phyloP scores from a whole-genome alignment of 2,888 invertebrate genomes.

The Polydrusus pterygomalis region DNA sequence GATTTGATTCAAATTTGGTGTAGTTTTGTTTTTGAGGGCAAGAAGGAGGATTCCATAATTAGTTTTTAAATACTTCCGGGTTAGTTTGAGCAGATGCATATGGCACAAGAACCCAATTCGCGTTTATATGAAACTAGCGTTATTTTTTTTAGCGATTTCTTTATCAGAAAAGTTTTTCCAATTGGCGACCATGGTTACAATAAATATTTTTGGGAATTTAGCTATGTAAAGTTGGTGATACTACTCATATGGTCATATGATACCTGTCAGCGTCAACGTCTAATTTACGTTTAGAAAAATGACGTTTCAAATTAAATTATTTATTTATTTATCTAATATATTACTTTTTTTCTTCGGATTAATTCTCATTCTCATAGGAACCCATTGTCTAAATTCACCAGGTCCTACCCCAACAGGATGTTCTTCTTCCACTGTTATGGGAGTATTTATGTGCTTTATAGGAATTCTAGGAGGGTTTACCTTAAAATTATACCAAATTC shows the following conservation, averaged over 20 bases:
- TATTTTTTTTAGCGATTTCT: too few species aligned
- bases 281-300: neutral
- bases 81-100: too few species aligned
- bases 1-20: too few species aligned
- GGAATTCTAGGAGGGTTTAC: slow-evolving; percentile 12
- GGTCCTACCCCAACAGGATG: slow-evolving; percentile 18
- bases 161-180: too few species aligned
- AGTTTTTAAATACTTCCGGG: too few species aligned
- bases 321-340: slow-evolving; percentile 28
- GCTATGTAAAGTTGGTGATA: neutral
- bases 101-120: too few species aligned
- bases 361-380: slow-evolving; percentile 13
- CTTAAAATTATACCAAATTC: slow-evolving; percentile 23
- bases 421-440: slow-evolving; percentile 18
- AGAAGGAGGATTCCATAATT: too few species aligned
- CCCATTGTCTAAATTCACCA: slow-evolving; percentile 27
- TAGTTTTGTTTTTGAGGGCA: too few species aligned
- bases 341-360: slow-evolving; percentile 32
- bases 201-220: too few species aligned
- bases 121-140: too few species aligned
- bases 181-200: too few species aligned
- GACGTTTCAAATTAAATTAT: slow-evolving; percentile 33
- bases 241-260: neutral
- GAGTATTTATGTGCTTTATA: slow-evolving; percentile 15
- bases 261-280: slow-evolving; percentile 4